Percentiles rank a stretch among this genome's conserved stretches.
Conservation (phyloP, 1,140 invertebrate genomes). For the Drosophila subpulchrella region DNA sequence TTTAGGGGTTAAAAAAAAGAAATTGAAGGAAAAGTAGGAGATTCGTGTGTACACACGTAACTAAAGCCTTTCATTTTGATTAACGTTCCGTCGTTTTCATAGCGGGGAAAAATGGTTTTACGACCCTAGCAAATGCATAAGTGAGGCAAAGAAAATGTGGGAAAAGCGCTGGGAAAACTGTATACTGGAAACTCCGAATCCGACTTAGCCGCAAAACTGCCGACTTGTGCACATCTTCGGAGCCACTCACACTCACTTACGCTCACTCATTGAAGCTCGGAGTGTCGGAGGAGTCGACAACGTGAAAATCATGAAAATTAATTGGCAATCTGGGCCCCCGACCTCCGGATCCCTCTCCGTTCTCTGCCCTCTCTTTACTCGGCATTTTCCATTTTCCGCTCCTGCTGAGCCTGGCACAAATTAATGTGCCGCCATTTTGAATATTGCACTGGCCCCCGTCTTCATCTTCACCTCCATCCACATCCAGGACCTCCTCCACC, state of each 20-base stretch:
- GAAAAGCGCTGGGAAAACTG: neutral
- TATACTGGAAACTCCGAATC: neutral
- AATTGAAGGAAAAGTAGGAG: neutral
- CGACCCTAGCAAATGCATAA: neutral
- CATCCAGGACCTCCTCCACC: too few relatives aligned
- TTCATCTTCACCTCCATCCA: neutral
- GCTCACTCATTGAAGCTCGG: neutral
- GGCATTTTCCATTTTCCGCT: conserved; percentile 18
- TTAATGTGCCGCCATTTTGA: conserved; percentile 49
- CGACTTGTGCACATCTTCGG: conserved; percentile 26
- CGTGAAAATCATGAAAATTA: conserved; percentile 69
- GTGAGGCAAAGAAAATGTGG: too few relatives aligned
- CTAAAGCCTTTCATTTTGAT: conserved; percentile 54
- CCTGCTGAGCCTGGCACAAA: conserved; percentile 53
- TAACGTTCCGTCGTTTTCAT: conserved; percentile 21
- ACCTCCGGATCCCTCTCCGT: neutral
- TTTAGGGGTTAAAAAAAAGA: too few relatives aligned
- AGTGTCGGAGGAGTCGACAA: conserved; percentile 1
- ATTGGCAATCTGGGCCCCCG: conserved; percentile 57
- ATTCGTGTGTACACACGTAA: conserved; percentile 35
- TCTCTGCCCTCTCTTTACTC: neutral
- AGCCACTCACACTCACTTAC: conserved; percentile 1
- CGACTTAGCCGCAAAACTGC: conserved; percentile 32
- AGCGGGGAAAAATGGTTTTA: conserved; percentile 43
- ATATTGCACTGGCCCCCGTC: conserved; percentile 8